Evolutionary conservation across 2,113 vertebrate genomes (phyloP).

Genomic region (Ictidomys tridecemlineatus): DNA sequence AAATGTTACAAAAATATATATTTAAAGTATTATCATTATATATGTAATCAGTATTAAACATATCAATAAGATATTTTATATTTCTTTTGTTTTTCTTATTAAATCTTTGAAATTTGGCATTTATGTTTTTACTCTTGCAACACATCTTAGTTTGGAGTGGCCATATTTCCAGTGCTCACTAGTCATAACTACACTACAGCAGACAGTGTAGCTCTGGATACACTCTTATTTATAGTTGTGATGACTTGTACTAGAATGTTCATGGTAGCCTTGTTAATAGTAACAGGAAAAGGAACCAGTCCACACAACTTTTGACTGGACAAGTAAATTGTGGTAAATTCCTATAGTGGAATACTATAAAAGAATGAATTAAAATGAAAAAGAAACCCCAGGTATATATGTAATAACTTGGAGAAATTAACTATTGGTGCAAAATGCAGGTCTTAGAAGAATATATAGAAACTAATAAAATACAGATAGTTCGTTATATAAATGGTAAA

Average conservation of each 20-base stretch:
- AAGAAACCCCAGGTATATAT: background rate
- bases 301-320: background rate
- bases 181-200: no score
- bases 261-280: background rate
- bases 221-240: background rate
- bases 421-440: background rate
- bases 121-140: background rate
- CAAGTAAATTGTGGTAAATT: constrained; percentile 1
- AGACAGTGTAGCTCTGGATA: background rate
- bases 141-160: background rate
- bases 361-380: background rate
- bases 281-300: background rate
- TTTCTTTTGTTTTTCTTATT: background rate
- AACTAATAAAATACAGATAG: background rate
- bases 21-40: constrained; percentile 11
- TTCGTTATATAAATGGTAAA: background rate
- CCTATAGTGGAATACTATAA: background rate
- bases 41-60: constrained; percentile 11
- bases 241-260: background rate
- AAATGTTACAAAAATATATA: background rate
- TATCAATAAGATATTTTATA: background rate
- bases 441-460: constrained; percentile 9
- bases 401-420: background rate
- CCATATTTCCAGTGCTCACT: background rate
- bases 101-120: constrained; percentile 2